These are phyloP conservation scores for Catocala nupta DNA, from an alignment of 2,888 invertebrate species.

Conservation along the genomic window DNA sequence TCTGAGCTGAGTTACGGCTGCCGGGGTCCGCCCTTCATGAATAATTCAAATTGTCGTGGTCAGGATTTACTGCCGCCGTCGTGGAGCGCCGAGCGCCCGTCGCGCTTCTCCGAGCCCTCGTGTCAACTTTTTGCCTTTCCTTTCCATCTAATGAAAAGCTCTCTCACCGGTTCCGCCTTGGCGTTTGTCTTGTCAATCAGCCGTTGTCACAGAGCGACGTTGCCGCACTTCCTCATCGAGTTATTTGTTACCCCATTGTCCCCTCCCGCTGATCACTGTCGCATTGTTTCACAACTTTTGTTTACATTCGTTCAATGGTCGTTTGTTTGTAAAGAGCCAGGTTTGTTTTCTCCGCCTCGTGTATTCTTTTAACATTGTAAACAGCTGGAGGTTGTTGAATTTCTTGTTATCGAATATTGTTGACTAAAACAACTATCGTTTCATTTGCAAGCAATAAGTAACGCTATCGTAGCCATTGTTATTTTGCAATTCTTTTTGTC, in stretches of 20 bases:
- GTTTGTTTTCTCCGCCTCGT: slow-evolving; percentile 70
- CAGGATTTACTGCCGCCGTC: slow-evolving; percentile 66
- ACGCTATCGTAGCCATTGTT: slow-evolving; percentile 53
- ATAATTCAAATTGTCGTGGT: slow-evolving; percentile 73
- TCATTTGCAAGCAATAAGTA: slow-evolving; percentile 56
- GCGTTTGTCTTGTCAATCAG: slow-evolving; percentile 84
- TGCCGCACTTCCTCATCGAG: slow-evolving; percentile 74
- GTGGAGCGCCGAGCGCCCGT: slow-evolving; percentile 45
- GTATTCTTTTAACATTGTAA: slow-evolving; percentile 70
- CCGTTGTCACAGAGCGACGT: slow-evolving; percentile 62
- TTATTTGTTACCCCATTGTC: slow-evolving; percentile 84
- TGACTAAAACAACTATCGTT: slow-evolving; percentile 62
- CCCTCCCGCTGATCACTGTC: slow-evolving; percentile 75
- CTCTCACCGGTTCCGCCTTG: slow-evolving; percentile 69
- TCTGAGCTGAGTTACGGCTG: slow-evolving; percentile 43
- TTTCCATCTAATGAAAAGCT: slow-evolving; percentile 77
- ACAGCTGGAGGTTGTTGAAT: slow-evolving; percentile 65
- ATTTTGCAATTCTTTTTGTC: slow-evolving; percentile 54
- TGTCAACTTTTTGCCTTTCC: slow-evolving; percentile 72
- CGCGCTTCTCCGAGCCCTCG: slow-evolving; percentile 52
- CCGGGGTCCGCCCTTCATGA: slow-evolving; percentile 66
- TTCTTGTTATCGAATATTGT: slow-evolving; percentile 68
- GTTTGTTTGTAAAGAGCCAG: slow-evolving; percentile 74
- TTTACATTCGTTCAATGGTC: slow-evolving; percentile 77
- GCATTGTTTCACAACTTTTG: slow-evolving; percentile 82